Percentiles rank a stretch among this genome's conserved stretches.
These are phyloP conservation scores for Actinopyga echinites DNA, from an alignment of 53 echinoderm and acorn worm species.

Conservation along the genomic window DNA sequence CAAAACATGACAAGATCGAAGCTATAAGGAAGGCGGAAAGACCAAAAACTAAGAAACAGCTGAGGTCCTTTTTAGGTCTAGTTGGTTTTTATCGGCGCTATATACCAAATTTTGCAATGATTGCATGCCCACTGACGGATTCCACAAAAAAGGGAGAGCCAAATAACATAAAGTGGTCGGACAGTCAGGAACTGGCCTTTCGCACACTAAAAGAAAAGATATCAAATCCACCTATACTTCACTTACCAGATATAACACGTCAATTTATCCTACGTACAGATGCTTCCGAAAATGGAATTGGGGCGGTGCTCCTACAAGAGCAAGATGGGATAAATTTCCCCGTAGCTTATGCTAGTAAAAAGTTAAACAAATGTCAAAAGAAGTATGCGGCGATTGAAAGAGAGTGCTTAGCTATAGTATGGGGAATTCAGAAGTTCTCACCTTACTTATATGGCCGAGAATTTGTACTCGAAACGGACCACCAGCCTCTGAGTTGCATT, in stretches of 20 bases:
- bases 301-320: conserved; percentile 47
- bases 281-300: conserved; percentile 50
- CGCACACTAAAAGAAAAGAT: conserved; percentile 24
- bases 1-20: not conserved
- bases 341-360: conserved; percentile 35
- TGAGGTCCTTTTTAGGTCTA: conserved; percentile 33
- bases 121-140: conserved; percentile 35
- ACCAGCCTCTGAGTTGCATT: conserved; percentile 36
- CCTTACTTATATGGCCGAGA: conserved; percentile 33
- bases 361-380: conserved; percentile 16
- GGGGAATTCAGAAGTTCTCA: conserved; percentile 22
- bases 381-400: conserved; percentile 37
- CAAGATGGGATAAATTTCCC: not conserved
- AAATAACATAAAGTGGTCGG: not conserved
- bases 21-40: not conserved
- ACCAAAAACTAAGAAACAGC: conserved; percentile 28
- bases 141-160: conserved; percentile 22
- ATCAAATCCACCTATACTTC: conserved; percentile 17
- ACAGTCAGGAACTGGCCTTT: not conserved
- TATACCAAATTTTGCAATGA: conserved; percentile 32
- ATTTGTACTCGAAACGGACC: conserved; percentile 45
- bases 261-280: conserved; percentile 31
- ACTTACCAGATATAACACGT: conserved; percentile 1
- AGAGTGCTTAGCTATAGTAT: conserved; percentile 44
- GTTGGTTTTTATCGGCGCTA: conserved; percentile 41